phyloP scores from a whole-genome alignment of 2,888 invertebrate species.

The Caenorhabditis sp. region DNA sequence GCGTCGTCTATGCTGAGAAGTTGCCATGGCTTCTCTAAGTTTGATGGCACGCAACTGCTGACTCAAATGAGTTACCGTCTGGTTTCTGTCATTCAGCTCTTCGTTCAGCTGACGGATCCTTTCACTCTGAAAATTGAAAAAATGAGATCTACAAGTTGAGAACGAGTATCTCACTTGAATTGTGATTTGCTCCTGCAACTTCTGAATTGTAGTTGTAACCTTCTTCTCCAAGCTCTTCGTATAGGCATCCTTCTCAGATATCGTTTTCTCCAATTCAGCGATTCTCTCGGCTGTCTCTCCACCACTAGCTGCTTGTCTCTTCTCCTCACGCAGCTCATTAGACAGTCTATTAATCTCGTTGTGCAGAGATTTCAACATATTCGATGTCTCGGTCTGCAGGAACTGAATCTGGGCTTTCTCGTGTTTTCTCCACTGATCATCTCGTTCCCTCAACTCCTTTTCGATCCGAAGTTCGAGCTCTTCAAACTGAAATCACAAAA shows the following conservation, averaged over 20 bases:
- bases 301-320: constrained; percentile 42
- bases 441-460: constrained; percentile 65
- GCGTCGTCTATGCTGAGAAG: constrained; percentile 74
- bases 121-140: constrained; percentile 66
- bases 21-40: constrained; percentile 78
- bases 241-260: constrained; percentile 61
- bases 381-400: constrained; percentile 73
- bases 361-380: constrained; percentile 75
- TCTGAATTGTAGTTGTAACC: constrained; percentile 73
- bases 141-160: neutral
- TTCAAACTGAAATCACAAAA: constrained; percentile 52
- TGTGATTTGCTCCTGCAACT: constrained; percentile 68
- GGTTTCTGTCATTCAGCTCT: constrained; percentile 76
- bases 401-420: constrained; percentile 76
- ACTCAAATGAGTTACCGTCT: constrained; percentile 76
- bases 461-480: constrained; percentile 66
- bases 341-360: constrained; percentile 74
- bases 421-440: constrained; percentile 70
- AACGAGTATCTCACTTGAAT: constrained; percentile 65
- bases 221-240: constrained; percentile 66
- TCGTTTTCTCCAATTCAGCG: constrained; percentile 61
- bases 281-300: constrained; percentile 59
- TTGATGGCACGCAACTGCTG: constrained; percentile 74
- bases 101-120: constrained; percentile 75
- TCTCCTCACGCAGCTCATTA: constrained; percentile 71